A percentile compares a stretch with the other conserved stretches of the same genome.
phyloP scores from a whole-genome alignment of 1,140 invertebrate genomes.

The Lerema accius region DNA sequence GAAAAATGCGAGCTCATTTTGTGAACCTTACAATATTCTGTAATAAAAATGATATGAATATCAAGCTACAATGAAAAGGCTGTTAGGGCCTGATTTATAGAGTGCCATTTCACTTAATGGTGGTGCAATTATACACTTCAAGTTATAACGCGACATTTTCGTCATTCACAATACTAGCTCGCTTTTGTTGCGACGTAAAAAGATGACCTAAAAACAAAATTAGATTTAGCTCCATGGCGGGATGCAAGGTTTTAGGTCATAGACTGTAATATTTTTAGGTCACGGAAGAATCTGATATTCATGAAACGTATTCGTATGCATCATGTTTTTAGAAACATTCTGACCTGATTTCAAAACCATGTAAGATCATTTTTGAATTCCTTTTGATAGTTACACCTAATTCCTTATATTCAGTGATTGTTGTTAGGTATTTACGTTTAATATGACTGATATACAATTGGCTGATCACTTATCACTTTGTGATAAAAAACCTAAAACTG shows the following conservation, averaged over 20 bases:
- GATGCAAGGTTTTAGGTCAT: slow-evolving; percentile 26
- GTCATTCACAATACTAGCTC: slow-evolving; percentile 23
- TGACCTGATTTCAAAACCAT: too few relatives aligned
- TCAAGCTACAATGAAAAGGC: slow-evolving; percentile 23
- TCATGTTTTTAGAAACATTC: too few relatives aligned
- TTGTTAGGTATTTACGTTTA: too few relatives aligned
- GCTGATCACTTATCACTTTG: too few relatives aligned
- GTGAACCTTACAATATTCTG: slow-evolving; percentile 1
- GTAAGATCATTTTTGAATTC: too few relatives aligned
- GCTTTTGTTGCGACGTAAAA: slow-evolving; percentile 29
- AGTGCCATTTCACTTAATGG: slow-evolving; percentile 31
- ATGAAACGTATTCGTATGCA: neutral
- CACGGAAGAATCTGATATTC: slow-evolving; percentile 16
- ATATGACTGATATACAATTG: too few relatives aligned
- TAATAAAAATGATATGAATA: slow-evolving; percentile 31
- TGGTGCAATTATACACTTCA: slow-evolving; percentile 29
- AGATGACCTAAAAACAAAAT: slow-evolving; percentile 32
- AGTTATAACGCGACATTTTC: slow-evolving; percentile 27
- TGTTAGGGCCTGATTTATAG: slow-evolving; percentile 28
- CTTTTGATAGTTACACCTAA: too few relatives aligned
- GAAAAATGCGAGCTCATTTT: slow-evolving; percentile 12
- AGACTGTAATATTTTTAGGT: slow-evolving; percentile 24
- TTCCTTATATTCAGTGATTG: too few relatives aligned
- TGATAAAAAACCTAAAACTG: too few relatives aligned
- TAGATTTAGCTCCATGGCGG: slow-evolving; percentile 21